Evolutionary conservation across 2,888 invertebrate species (phyloP), one percentile per base, ranked within the genome.

Genomic region (Norana najaformis): DNA sequence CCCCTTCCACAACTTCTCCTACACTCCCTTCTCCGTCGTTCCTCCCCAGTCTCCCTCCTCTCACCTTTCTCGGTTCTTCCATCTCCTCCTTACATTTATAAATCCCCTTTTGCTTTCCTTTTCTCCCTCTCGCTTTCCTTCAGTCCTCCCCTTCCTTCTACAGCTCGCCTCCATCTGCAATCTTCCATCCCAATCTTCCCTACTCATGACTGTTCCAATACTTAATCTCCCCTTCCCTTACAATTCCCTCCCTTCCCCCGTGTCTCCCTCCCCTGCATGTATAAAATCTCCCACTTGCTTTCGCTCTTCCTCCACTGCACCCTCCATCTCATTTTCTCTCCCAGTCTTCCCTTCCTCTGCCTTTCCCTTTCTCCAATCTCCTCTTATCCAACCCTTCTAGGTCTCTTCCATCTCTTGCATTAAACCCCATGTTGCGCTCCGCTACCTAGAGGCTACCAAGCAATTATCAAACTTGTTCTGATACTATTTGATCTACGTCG

Each of bases 51-150:
- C 53, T 53, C 53, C 23, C 53, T 53, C 53, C 23, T 53, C 23
- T 23, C 23, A 16, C 23, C 53, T 53, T 23, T 53, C 53, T 53
- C 53, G 16, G 16, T 53, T 23, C 23, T 23, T 53, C 34, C 69
- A 18, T 82, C 47, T 89, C 82, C 69, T 35, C 69, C 35, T 82
- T 53, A 85, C 89, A 85, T 47, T 89, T 20, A 85, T 53, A 85
- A 83, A 85, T 53, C 69, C 89, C 34, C 89, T 82, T 35, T 82
- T 53, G 83, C 82, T 89, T 53, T 89, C 89, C 69, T 53, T 89
- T 53, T 89, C 82, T 89, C 82, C 69, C 82, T 89, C 53, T 89
- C 89, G 16, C 89, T 89, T 53, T 69, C 89, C 69, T 53, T 69
- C 35, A 85, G 83, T 69, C 82, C 69, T 35, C 34, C 89, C 69